Base-by-base conservation (phyloP, 2,888 invertebrate species). In the Heliconius hortense region DNA sequence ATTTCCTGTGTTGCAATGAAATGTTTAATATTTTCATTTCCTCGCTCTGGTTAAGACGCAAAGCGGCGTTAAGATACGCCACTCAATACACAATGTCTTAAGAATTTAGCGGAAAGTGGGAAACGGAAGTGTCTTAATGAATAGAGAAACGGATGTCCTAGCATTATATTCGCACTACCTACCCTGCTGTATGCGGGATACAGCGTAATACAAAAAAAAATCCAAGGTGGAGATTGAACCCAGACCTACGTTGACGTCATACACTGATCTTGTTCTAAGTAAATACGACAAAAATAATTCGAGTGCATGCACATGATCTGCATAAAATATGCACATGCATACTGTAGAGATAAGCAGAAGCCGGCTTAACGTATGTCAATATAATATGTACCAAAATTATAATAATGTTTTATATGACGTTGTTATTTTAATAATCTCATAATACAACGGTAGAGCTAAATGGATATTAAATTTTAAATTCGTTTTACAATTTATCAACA, bases 241-340 rank as follows among this genome's bases (percentile, higher is more conserved):
- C 48, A 48, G 0, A 48, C 21, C 48, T 18, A 48, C 18, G 7
- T 2, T 48, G 48, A 21, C 48, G 7, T 21, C 48, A 48, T 18
- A 7, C 48, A 48, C 21, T 48, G 39, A 43, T 8, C 21, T 10
- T 35, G 35, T 8, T n/a, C 13, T 24, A 66, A 66, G 39, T 43
- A 66, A 66, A 66, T 66, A 39, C 13, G 15, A 43, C 13, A 64
- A 66, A 66, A 66, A 39, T 8, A 43, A 66, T 66, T 66, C 15
- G 7, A 66, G 13, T 64, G 64, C 64, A 66, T 66, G 39, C 39
- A 24, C 39, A 15, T 39, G 39, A 39, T 66, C 39, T 66, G 39
- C 39, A 66, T 66, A 66, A 24, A 43, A 66, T 66, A 43, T 66
- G 66, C 39, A 66, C 24, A 31, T 63, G 21, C 28, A 63, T 63